Base-by-base conservation (phyloP, 2,113 vertebrate species). In the Zosterops borbonicus region DNA sequence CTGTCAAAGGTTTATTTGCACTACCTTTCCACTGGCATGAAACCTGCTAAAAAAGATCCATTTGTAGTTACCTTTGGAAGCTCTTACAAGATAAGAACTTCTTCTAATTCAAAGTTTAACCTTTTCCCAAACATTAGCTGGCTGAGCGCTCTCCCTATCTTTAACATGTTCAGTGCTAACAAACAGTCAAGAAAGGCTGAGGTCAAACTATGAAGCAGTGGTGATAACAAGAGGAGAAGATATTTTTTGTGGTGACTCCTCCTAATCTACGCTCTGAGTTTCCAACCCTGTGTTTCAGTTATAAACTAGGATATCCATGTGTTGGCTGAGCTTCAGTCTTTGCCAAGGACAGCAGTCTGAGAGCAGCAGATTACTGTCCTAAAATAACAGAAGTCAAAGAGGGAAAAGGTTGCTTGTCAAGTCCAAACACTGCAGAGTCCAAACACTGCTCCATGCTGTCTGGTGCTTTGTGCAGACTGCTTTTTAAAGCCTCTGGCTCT, bases 341-440 rank as follows among this genome's bases (percentile, higher is more conserved):
- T 87, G 87, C 75, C 91, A 92, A 91, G 84, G 91, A 76, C 83
- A 74, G 59, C 0, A 17, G 62, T 77, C 70, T 76, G 81, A 87
- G 63, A 79, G 70, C 14, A 85, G 70, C 74, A 84, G 84, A 91
- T 90, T 94, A 91, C 42, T 3, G 8, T 79, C 58, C 84, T 87
- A 70, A 92, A 97, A 92, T 83, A 91, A 89, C 46, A 85, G 77
- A 87, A 90, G 29, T 58, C 58, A 80, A 87, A 78, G 77, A 91
- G 46, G 69, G 53, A 92, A 92, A 91, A 94, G 53, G 84, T 87
- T 96, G n/a, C 58, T 85, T 82, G 87, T 79, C 78, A 83, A 74
- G 46, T 67, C 63, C 78, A 85, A 89, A 31, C 52, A 53, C 16
- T 87, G 63, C 42, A 24, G 60, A 68, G 24, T 49, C 0, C 46